phyloP scores from a whole-genome alignment of 92 coral and sea anemone species.

The Galaxea fascicularis region DNA sequence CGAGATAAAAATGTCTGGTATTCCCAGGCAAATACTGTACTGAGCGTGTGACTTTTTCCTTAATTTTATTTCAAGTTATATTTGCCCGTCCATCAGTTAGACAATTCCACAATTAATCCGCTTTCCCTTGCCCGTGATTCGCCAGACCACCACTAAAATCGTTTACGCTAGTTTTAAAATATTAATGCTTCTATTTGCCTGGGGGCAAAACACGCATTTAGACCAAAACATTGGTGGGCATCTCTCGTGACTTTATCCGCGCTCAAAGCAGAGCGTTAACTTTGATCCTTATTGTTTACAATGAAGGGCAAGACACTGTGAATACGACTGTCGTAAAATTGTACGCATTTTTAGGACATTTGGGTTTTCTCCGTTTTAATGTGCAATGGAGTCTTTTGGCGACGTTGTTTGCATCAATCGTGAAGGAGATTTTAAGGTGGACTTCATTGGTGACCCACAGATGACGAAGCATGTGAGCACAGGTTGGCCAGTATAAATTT shows the following conservation, averaged over 20 bases:
- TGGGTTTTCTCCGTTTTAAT: neutral
- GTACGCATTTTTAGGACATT: neutral
- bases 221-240: neutral
- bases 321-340: neutral
- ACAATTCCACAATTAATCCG: conserved; percentile 19
- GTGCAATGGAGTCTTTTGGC: neutral
- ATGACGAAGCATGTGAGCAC: neutral
- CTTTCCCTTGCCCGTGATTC: neutral
- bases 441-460: neutral
- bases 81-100: neutral
- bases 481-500: neutral
- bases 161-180: conserved; percentile 25
- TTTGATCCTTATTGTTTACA: too few relatives aligned
- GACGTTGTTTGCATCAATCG: neutral
- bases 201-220: neutral
- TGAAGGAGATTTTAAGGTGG: neutral
- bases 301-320: neutral
- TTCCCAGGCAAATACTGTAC: neutral
- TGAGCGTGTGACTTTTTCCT: neutral
- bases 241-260: neutral
- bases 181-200: conserved; percentile 39
- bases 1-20: neutral
- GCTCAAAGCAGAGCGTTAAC: neutral
- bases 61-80: neutral
- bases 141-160: neutral